Conservation (phyloP, 1,140 invertebrate species). For the Apis florea region DNA sequence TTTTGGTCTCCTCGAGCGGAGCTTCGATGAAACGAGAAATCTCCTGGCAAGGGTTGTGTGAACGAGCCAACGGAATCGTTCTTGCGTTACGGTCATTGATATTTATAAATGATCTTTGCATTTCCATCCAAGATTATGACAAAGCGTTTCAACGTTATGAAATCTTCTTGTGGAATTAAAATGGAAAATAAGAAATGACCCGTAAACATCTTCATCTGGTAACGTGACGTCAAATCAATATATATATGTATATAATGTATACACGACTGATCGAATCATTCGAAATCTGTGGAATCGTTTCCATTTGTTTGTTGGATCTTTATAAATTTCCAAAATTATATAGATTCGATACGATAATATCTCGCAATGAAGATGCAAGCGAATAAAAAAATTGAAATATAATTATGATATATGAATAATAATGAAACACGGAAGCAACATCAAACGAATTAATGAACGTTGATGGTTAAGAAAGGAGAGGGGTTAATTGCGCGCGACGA, state of each 20-base stretch:
- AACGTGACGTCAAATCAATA: too few relatives aligned
- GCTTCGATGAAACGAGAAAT: not conserved
- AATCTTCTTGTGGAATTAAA: not conserved
- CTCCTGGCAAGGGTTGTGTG: not conserved
- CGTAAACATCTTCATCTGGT: not conserved
- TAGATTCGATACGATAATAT: too few relatives aligned
- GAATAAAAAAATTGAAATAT: not conserved
- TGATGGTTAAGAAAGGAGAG: not conserved
- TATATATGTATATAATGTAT: too few relatives aligned
- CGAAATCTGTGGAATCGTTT: too few relatives aligned
- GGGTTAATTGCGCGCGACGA: not conserved
- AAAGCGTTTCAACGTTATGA: not conserved
- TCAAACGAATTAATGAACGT: not conserved
- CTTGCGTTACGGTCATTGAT: conserved; percentile 5
- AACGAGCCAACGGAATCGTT: not conserved
- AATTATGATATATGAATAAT: not conserved
- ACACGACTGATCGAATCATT: too few relatives aligned
- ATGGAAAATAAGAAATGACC: too few relatives aligned
- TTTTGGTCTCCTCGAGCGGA: not conserved
- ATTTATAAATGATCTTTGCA: conserved; percentile 11
- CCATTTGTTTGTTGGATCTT: too few relatives aligned
- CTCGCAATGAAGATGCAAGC: too few relatives aligned
- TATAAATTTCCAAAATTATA: too few relatives aligned
- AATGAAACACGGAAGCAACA: not conserved
- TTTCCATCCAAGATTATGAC: not conserved